phyloP scores from a whole-genome alignment of 2,797 vertebrate genomes.

The Sebastes umbrosus region DNA sequence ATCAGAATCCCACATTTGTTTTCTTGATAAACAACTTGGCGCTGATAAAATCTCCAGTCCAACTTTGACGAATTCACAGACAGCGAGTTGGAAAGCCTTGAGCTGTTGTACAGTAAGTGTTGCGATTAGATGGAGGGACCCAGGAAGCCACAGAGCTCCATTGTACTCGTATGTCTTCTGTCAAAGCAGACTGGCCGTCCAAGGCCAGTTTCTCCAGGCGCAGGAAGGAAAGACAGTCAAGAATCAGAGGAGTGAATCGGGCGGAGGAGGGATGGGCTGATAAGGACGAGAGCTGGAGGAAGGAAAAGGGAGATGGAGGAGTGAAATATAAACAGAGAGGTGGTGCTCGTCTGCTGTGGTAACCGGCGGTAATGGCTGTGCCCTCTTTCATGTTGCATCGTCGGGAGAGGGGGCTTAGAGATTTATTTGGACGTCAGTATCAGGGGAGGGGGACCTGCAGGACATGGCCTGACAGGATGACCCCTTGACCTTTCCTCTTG shows the following conservation, averaged over 20 bases:
- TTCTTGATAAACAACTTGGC: background rate
- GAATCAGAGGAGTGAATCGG: constrained; percentile 42
- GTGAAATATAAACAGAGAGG: constrained; percentile 49
- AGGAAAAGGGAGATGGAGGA: constrained; percentile 50
- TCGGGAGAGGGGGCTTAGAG: constrained; percentile 33
- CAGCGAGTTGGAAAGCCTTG: constrained; percentile 27
- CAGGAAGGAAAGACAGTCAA: constrained; percentile 20
- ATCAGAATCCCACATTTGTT: background rate
- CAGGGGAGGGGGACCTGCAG: constrained; percentile 67
- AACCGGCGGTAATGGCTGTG: constrained; percentile 61
- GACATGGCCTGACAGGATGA: constrained; percentile 73
- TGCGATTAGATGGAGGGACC: constrained; percentile 30
- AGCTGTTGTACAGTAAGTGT: constrained; percentile 24
- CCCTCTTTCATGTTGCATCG: constrained; percentile 62
- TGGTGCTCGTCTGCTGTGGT: constrained; percentile 46
- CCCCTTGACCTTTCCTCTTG: constrained; percentile 70
- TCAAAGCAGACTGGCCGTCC: constrained; percentile 32
- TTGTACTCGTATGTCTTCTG: constrained; percentile 39
- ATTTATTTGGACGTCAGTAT: constrained; percentile 67
- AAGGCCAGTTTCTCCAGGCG: constrained; percentile 55
- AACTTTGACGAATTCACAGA: background rate
- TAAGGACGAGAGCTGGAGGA: constrained; percentile 50
- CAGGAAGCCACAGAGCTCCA: constrained; percentile 48
- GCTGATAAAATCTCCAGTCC: background rate
- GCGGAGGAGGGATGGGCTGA: constrained; percentile 49